Evolutionary conservation across 2,113 vertebrate genomes (phyloP), one percentile per base, ranked within the genome.

Genomic region (Geothlypis trichas): DNA sequence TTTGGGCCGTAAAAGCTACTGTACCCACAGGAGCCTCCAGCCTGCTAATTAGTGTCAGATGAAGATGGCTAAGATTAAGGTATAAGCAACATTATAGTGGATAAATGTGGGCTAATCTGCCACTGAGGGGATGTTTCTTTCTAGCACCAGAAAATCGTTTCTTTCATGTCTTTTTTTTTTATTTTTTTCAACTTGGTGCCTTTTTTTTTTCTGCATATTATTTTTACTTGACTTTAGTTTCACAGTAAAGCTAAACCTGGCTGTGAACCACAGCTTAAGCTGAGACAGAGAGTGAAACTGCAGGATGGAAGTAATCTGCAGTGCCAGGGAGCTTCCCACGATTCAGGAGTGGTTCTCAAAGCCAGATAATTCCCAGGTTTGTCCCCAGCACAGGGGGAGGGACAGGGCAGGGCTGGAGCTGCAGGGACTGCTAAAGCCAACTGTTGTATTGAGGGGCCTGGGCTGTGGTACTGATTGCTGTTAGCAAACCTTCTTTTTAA

Each of bases 11-110:
- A 46, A 86, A 89, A 88, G 75, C 86, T 92, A 75, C 90, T 81
- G 91, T 86, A 84, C 92, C 79, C 77, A 2, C 39, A 96, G 95
- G 95, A 96, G 85, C 77, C 83, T 92, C 69, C 89, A 96, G 95
- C 85, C 76, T 97, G 83, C 90, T 96, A 96, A 95, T 96, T 96
- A 96, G 90, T 82, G 85, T 96, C 90, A 93, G 76, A 90, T 94
- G 80, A 91, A 93, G 93, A 96, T 92, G 90, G 80, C 71, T 72
- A 77, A 94, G 85, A 94, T 95, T 95, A 97, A 94, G 96, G 92
- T 87, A 80, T 88, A 93, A 95, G 93, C 84, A 96, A 92, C 85
- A 28, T 88, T 86, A 88, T 13, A 86, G 90, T 77, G 88, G 68
- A 81, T 94, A 94, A 95, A 94, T 78, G 73, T 92, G 86, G 62